A percentile compares a stretch with the other conserved stretches of the same genome.
These are phyloP conservation scores for Machaerirhynchus nigripectus DNA, from an alignment of 2,113 vertebrate genomes.

Conservation along the genomic window DNA sequence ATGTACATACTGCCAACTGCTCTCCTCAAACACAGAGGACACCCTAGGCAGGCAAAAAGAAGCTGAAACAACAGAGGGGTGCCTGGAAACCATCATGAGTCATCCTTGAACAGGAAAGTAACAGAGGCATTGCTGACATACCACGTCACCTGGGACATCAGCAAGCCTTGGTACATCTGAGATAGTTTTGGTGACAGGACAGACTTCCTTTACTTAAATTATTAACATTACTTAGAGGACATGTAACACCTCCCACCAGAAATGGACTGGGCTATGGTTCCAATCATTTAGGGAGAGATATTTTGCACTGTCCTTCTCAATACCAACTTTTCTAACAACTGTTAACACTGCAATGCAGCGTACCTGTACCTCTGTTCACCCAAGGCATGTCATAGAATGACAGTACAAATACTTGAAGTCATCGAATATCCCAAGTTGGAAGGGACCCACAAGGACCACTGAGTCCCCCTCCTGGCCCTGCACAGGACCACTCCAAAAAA, in stretches of 20 bases:
- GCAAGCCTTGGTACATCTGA: background rate
- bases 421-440: accelerated
- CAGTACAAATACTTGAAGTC: accelerated
- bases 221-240: background rate
- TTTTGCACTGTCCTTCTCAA: background rate
- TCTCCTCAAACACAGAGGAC: background rate
- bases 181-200: background rate
- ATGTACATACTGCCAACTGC: background rate
- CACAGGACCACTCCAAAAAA: background rate
- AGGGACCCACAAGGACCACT: background rate
- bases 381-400: background rate
- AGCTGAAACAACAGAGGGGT: background rate
- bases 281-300: background rate
- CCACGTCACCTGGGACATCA: background rate
- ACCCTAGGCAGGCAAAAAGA: background rate
- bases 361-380: background rate
- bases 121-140: background rate
- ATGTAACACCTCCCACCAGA: background rate
- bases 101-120: background rate
- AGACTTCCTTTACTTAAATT: background rate
- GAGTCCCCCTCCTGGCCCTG: background rate
- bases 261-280: background rate
- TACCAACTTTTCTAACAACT: background rate
- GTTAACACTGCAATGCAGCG: background rate
- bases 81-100: background rate